These are phyloP conservation scores for Neopipo cinnamomea DNA, from an alignment of 2,113 vertebrate species.

Conservation along the genomic window DNA sequence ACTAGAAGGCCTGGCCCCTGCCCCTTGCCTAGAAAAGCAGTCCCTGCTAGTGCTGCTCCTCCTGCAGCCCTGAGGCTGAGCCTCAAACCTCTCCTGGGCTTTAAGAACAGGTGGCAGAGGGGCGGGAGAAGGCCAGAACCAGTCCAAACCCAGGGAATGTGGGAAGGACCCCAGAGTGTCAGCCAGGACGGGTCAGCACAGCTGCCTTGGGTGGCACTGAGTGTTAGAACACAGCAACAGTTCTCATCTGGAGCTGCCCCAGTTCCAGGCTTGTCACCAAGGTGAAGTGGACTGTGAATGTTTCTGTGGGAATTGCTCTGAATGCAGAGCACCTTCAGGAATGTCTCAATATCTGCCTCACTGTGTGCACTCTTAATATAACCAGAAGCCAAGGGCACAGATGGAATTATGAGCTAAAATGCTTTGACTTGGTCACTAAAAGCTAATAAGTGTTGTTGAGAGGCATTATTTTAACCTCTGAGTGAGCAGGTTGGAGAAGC, in stretches of 20 bases:
- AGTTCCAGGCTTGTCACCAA: background rate
- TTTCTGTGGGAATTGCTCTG: background rate
- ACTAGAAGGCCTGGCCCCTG: background rate
- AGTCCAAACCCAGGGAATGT: rapidly evolving
- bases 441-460: background rate
- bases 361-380: background rate
- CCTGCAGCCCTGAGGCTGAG: background rate
- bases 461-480: background rate
- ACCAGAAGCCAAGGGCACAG: background rate
- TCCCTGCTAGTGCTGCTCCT: background rate
- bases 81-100: background rate
- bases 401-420: background rate
- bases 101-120: background rate
- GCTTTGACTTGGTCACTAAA: background rate
- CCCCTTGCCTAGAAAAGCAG: background rate
- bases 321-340: background rate
- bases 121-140: background rate
- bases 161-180: background rate
- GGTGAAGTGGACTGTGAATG: background rate
- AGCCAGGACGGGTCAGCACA: background rate
- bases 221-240: background rate
- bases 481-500: background rate
- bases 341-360: background rate
- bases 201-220: background rate
- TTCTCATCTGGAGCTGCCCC: background rate